Conservation (phyloP, 2,113 vertebrate genomes). For the Turdus rufiventris region DNA sequence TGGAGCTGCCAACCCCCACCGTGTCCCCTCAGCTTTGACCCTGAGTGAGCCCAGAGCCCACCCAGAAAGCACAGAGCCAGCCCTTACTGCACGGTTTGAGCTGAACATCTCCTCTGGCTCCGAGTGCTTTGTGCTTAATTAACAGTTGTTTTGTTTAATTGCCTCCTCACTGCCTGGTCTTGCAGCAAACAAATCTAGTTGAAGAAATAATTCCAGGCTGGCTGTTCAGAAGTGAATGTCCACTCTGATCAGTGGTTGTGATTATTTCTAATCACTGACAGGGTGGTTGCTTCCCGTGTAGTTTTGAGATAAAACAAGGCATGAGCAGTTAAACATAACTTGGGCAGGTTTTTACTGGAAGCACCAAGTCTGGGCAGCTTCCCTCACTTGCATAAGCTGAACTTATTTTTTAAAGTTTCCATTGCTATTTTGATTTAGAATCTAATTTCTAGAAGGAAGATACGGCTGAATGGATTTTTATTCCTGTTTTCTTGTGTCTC, state of each 20-base stretch:
- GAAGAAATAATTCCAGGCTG: not conserved
- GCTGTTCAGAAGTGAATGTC: not conserved
- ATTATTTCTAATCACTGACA: not conserved
- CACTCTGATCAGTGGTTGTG: not conserved
- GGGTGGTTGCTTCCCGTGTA: not conserved
- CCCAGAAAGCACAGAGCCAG: not conserved
- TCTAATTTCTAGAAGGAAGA: not conserved
- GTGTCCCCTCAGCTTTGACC: not conserved
- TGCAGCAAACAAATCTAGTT: not conserved
- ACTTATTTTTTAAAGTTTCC: not conserved
- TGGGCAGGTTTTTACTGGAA: not conserved
- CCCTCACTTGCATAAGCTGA: not conserved
- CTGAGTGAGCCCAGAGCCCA: not conserved
- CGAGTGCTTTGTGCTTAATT: not conserved
- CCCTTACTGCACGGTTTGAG: not conserved
- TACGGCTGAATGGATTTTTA: not conserved
- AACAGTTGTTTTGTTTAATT: not conserved
- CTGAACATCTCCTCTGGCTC: not conserved
- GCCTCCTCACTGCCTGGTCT: not conserved
- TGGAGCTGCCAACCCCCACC: not conserved
- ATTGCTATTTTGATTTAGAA: not conserved
- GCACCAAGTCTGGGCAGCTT: not conserved
- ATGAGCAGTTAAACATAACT: not conserved
- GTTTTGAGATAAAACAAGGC: not conserved
- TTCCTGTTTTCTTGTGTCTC: not conserved